Conservation (phyloP, 2,113 vertebrate genomes). For the Notarius lentiginosus region DNA sequence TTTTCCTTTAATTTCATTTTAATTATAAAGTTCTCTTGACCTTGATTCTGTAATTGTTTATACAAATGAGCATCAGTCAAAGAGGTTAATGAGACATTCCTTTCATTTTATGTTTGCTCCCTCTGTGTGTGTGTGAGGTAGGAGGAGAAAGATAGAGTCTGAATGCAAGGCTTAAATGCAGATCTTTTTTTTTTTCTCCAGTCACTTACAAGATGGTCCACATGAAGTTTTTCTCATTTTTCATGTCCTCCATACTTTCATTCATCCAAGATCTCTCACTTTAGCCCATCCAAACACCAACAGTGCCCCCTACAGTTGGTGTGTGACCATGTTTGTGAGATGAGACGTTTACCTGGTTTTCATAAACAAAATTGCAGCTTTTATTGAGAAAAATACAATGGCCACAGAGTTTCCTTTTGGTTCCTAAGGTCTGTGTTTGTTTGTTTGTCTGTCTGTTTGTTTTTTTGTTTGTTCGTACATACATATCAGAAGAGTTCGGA, state of each 20-base stretch:
- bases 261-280: background rate
- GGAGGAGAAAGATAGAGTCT: background rate
- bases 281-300: constrained; percentile 47
- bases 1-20: background rate
- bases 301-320: constrained; percentile 51
- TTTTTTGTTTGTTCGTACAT: no score
- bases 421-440: background rate
- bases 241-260: background rate
- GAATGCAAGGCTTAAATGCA: constrained; percentile 37
- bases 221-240: constrained; percentile 36
- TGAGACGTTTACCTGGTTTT: background rate
- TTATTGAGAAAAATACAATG: background rate
- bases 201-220: constrained; percentile 47
- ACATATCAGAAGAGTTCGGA: no score
- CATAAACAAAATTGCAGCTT: background rate
- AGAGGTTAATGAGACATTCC: background rate
- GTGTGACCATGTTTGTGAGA: background rate
- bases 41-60: background rate
- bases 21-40: background rate
- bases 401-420: background rate
- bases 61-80: no score
- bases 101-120: background rate
- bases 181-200: constrained; percentile 33
- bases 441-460: no score
- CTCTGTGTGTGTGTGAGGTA: background rate